Evolutionary conservation across 2,113 vertebrate genomes (phyloP).

Genomic region (Sander vitreus): DNA sequence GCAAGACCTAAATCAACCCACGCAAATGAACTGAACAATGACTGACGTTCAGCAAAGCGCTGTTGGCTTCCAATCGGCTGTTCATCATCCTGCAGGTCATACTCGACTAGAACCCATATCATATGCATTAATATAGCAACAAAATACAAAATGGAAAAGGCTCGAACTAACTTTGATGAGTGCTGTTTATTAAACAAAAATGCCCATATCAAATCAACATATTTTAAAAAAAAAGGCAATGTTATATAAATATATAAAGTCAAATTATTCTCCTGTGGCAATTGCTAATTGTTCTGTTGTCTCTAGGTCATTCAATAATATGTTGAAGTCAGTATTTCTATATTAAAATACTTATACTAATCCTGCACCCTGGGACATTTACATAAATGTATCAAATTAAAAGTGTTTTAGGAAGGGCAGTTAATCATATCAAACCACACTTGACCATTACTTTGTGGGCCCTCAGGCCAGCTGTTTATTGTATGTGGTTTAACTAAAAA

Average conservation of each 20-base stretch:
- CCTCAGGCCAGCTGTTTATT: neutral
- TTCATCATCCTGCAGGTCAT: slow-evolving; percentile 47
- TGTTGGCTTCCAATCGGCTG: slow-evolving; percentile 32
- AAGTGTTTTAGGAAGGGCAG: neutral
- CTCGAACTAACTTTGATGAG: neutral
- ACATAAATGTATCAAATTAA: neutral
- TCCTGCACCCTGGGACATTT: neutral
- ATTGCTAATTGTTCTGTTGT: no score
- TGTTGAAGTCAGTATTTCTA: no score
- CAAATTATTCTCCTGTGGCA: no score
- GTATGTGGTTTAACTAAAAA: neutral
- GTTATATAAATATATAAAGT: no score
- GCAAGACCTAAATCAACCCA: slow-evolving; percentile 53
- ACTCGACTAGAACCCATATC: neutral
- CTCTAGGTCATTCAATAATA: no score
- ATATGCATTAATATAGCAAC: slow-evolving; percentile 5
- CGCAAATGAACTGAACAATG: slow-evolving; percentile 53
- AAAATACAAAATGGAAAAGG: neutral
- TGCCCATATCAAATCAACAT: no score
- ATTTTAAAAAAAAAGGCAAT: no score
- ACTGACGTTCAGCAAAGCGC: slow-evolving; percentile 49
- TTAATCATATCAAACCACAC: neutral
- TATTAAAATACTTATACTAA: no score
- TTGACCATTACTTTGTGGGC: neutral
- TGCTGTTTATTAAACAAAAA: no score